Conservation (phyloP, 2,113 vertebrate genomes). For the Sorex fumeus region DNA sequence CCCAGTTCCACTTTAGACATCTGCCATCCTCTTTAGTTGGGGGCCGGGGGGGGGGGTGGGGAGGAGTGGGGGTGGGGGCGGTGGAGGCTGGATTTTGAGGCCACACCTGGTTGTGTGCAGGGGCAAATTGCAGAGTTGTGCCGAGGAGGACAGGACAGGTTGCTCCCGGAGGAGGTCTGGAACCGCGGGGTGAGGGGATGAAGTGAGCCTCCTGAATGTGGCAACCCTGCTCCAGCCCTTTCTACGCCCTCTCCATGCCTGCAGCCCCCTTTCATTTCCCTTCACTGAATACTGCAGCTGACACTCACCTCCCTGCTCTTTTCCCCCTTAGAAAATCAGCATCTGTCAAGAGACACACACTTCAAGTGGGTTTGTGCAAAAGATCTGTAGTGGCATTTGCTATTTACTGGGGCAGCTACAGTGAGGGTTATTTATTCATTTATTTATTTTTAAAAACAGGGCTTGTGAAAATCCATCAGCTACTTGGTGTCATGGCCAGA, state of each 20-base stretch:
- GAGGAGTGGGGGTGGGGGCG: accelerated
- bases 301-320: background rate
- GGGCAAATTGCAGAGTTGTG: too few species aligned
- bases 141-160: too few species aligned
- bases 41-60: too few species aligned
- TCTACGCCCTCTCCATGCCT: too few species aligned
- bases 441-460: background rate
- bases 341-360: background rate
- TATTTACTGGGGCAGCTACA: background rate
- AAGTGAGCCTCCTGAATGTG: too few species aligned
- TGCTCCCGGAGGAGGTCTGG: too few species aligned
- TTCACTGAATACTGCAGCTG: background rate
- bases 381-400: background rate
- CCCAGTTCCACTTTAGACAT: background rate
- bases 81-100: too few species aligned
- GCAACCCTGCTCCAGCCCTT: too few species aligned
- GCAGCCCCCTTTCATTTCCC: background rate
- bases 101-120: too few species aligned
- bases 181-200: too few species aligned
- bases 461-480: constrained; percentile 5
- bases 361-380: background rate
- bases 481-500: constrained; percentile 29
- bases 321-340: background rate
- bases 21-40: background rate
- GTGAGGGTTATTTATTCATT: background rate